These are phyloP conservation scores for Gerris buenoi DNA, from an alignment of 1,140 invertebrate species.

Conservation along the genomic window DNA sequence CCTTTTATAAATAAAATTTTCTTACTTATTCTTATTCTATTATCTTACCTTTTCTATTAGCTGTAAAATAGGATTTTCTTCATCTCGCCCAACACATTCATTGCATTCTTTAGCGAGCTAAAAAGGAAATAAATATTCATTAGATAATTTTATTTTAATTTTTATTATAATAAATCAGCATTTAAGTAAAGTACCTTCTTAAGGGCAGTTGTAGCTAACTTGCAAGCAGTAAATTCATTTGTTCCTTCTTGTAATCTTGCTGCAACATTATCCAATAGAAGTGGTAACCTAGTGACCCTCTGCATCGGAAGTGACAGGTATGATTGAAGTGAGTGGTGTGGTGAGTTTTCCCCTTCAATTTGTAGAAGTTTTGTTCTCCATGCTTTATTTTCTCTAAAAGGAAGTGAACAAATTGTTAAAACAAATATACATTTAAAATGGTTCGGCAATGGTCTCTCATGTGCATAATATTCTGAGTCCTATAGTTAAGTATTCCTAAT, in stretches of 20 bases:
- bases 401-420: too few species aligned
- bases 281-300: constrained; percentile 13
- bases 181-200: constrained; percentile 14
- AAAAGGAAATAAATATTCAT: background rate
- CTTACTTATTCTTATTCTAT: too few species aligned
- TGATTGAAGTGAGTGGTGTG: constrained; percentile 9
- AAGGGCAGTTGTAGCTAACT: constrained; percentile 2
- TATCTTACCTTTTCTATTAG: too few species aligned
- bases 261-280: constrained; percentile 6
- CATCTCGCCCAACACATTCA: background rate
- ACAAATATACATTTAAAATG: too few species aligned
- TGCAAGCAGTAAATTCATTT: background rate
- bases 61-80: too few species aligned
- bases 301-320: constrained; percentile 13
- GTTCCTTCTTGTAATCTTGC: background rate
- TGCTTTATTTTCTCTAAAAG: background rate
- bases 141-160: background rate
- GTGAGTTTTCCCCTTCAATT: constrained; percentile 1
- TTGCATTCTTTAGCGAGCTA: constrained; percentile 4
- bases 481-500: too few species aligned
- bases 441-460: too few species aligned
- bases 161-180: too few species aligned
- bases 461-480: too few species aligned
- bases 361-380: background rate
- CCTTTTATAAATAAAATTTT: too few species aligned